Evolutionary conservation across 1,140 invertebrate genomes (phyloP).

Genomic region (Ips nitidus): DNA sequence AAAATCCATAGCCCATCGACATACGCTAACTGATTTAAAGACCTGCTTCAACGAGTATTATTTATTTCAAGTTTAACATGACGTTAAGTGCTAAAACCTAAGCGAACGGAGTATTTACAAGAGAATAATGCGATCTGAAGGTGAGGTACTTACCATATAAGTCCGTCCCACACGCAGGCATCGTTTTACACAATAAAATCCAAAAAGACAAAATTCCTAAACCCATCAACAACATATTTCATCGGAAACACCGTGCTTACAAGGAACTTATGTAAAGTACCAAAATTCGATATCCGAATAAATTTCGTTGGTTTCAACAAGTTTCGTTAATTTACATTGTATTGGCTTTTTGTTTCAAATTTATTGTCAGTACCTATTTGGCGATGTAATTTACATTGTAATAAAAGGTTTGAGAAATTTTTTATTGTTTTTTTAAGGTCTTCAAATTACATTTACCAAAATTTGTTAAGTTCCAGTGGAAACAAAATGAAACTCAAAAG

Average conservation of each 20-base stretch:
- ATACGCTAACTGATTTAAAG: not conserved
- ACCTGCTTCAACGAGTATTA: not conserved
- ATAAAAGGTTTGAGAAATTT: not conserved
- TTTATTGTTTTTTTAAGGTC: too few species aligned
- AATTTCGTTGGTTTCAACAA: constrained; percentile 26
- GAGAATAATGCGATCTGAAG: constrained; percentile 10
- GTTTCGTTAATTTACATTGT: constrained; percentile 17
- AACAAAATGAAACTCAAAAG: too few species aligned
- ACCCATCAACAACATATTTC: constrained; percentile 21
- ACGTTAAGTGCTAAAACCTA: constrained; percentile 7
- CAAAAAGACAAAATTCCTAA: constrained; percentile 28
- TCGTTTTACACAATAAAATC: constrained; percentile 18
- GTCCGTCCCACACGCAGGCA: constrained; percentile 18
- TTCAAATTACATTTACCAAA: too few species aligned
- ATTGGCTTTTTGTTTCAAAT: constrained; percentile 19
- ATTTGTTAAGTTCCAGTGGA: too few species aligned
- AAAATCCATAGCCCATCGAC: too few species aligned
- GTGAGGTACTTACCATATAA: constrained; percentile 17
- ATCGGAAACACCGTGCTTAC: constrained; percentile 19
- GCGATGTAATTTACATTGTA: not conserved
- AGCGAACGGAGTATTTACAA: constrained; percentile 8
- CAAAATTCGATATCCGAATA: constrained; percentile 27
- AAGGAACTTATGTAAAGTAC: constrained; percentile 23
- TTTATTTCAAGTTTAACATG: not conserved
- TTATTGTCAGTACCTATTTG: constrained; percentile 14